These are phyloP conservation scores for Phorcus lineatus DNA, from an alignment of 2,888 invertebrate genomes.

Conservation along the genomic window DNA sequence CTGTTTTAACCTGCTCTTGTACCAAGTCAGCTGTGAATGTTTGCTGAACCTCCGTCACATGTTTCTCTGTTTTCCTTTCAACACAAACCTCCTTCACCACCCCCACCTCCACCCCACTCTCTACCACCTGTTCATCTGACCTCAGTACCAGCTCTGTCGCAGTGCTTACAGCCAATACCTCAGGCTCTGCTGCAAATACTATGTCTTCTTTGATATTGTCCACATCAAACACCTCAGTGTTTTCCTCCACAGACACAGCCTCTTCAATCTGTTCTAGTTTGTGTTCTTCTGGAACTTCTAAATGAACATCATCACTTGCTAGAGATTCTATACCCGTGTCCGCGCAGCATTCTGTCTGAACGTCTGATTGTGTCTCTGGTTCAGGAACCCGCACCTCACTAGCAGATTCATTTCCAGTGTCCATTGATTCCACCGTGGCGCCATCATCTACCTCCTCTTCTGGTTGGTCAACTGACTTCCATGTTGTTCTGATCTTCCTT, in stretches of 20 bases:
- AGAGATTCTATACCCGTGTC: constrained; percentile 13
- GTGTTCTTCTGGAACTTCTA: not conserved
- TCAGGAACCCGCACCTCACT: not conserved
- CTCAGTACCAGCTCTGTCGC: not conserved
- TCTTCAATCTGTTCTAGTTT: not conserved
- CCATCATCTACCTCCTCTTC: constrained; percentile 24
- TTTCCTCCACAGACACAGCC: not conserved
- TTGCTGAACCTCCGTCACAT: not conserved
- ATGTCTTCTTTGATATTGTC: constrained; percentile 12
- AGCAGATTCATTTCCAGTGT: constrained; percentile 41
- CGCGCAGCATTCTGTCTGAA: not conserved
- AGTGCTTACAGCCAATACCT: not conserved
- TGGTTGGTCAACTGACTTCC: constrained; percentile 20
- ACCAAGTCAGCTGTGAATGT: not conserved
- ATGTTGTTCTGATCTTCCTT: not conserved
- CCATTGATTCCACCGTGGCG: constrained; percentile 30
- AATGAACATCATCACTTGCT: constrained; percentile 1
- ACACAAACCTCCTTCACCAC: not conserved
- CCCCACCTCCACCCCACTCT: not conserved
- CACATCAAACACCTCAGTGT: not conserved
- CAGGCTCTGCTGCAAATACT: not conserved
- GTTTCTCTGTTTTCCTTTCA: not conserved
- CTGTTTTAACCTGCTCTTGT: not conserved
- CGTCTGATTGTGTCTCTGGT: not conserved
- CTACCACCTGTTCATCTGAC: not conserved